These are phyloP conservation scores for Sebastes nivosus DNA, from an alignment of 2,797 vertebrate genomes.

Conservation along the genomic window DNA sequence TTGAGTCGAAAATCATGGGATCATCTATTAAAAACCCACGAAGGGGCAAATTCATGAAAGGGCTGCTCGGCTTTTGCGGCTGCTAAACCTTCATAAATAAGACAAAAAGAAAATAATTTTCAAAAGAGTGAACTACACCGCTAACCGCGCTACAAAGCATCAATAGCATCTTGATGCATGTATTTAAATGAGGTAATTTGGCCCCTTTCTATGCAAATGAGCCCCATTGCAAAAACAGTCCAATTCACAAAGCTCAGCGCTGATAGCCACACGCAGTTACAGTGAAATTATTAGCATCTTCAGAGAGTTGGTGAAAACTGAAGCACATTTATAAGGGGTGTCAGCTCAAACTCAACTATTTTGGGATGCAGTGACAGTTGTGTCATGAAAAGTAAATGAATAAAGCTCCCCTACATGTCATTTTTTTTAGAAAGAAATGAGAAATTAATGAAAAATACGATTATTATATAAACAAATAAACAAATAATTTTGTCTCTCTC, in stretches of 20 bases:
- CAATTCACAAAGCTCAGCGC: neutral
- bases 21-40: neutral
- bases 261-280: neutral
- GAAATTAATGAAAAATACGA: neutral
- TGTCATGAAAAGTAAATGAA: neutral
- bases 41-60: neutral
- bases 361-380: neutral
- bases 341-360: neutral
- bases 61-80: neutral
- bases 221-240: neutral
- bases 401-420: too few species aligned
- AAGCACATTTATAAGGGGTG: neutral
- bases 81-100: neutral
- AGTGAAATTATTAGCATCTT: neutral
- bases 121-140: too few species aligned
- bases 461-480: neutral
- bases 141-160: too few species aligned
- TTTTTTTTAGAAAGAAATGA: too few species aligned
- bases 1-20: neutral
- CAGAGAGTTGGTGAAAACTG: neutral
- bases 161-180: too few species aligned
- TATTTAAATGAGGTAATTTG: neutral
- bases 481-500: neutral
- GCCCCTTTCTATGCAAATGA: neutral
- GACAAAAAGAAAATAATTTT: neutral